Evolutionary conservation across 64 coral and sea anemone species (phyloP), one percentile per base, ranked within the genome.

Genomic region (Catalaphyllia jardinei): DNA sequence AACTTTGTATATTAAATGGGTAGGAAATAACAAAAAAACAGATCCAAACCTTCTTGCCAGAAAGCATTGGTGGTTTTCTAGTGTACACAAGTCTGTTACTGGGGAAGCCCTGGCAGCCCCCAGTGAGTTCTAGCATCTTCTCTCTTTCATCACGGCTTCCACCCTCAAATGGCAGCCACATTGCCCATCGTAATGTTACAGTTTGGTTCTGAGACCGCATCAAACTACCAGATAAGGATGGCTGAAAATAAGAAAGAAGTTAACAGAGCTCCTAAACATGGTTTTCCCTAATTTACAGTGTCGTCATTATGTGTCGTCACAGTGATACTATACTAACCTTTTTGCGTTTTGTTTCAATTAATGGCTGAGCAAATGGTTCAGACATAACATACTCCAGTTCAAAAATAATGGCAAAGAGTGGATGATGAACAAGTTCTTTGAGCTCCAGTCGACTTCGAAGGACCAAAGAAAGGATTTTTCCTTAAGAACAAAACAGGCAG

Each of bases 311-410:
- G n/a, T n/a, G n/a, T n/a, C n/a, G n/a, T n/a, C n/a, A n/a, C n/a
- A n/a, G n/a, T n/a, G 54, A 28, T 35, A 35, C 28, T 4, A 39
- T 30, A 88, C 87, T 28, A 60, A 98, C 96, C 93, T 90, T 95
- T 87, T 98, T 98, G 73, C 86, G 90, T 50, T 95, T 95, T 29
- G 91, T 90, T 30, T 93, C 91, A 60, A 98, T 95, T 49, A 98
- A 62, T 4, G 96, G 96, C 16, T 98, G 94, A 33, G 96, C 89
- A 91, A 90, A 98, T 71, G 93, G 93, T 73, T 98, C 96, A 61
- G 96, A 93, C 20, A 95, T 90, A 22, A 98, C 91, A 88, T 98
- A 98, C 31, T 98, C 89, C 52, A 98, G 31, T 93, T 98, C 92
- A 79, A 98, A 98, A 6, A 98, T 91, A 86, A 98, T 91, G 7